Evolutionary conservation across 2,797 vertebrate species (phyloP).

Genomic region (Sorex maritimensis): DNA sequence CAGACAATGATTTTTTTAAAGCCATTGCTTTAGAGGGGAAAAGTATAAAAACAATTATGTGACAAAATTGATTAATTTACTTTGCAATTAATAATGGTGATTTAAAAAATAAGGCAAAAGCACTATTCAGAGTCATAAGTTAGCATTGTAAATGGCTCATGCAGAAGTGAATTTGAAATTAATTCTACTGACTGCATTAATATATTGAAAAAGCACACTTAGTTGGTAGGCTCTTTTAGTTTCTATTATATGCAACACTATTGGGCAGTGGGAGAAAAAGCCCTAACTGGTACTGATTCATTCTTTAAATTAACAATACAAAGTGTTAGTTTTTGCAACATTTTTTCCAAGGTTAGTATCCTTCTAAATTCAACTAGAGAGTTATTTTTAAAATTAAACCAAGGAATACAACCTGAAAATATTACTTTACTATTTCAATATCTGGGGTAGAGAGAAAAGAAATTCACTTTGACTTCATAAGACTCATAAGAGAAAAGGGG

Average conservation of each 20-base stretch:
- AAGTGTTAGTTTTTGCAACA: constrained; percentile 42
- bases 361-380: constrained; percentile 68
- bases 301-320: constrained; percentile 10
- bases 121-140: constrained; percentile 64
- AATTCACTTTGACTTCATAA: constrained; percentile 28
- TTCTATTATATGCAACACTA: constrained; percentile 1
- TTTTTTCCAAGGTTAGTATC: constrained; percentile 64
- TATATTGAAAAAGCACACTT: constrained; percentile 57
- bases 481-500: constrained; percentile 43
- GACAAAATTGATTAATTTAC: constrained; percentile 73
- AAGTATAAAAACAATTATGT: constrained; percentile 34
- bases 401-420: constrained; percentile 39
- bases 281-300: constrained; percentile 60
- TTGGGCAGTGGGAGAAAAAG: background rate
- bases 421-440: constrained; percentile 53
- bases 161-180: constrained; percentile 70
- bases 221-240: constrained; percentile 43
- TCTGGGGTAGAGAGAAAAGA: constrained; percentile 3
- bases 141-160: constrained; percentile 64
- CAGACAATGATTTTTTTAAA: constrained; percentile 61
- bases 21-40: constrained; percentile 22
- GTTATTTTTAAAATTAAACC: constrained; percentile 56
- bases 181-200: constrained; percentile 55
- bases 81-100: constrained; percentile 64
- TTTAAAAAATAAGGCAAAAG: background rate